Evolutionary conservation across 2,797 vertebrate species (phyloP), one percentile per base, ranked within the genome.

Genomic region (Margarornis squamiger): DNA sequence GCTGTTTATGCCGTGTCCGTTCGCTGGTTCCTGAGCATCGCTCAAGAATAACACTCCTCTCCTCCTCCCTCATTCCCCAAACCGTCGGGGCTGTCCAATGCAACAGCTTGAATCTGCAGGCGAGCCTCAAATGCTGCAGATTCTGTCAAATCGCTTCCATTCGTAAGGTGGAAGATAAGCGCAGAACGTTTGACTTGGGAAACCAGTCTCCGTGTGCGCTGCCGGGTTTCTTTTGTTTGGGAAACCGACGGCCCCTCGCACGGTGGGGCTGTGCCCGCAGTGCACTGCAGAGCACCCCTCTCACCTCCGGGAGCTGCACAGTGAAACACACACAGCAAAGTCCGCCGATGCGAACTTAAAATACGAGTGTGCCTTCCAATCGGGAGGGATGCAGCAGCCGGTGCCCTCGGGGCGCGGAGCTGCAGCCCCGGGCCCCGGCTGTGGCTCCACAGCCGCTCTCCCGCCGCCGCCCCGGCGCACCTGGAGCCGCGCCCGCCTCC

Each of bases 341-440:
- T 61, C 17, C 11, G 34, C 27, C 65, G 8, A 4, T 2, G 61
- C 14, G 5, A 46, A 30, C 24, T 11, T 7, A 17, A 68, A 54
- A 14, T 0, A 5, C 19, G 8, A 23, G 12, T 0, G 66, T 38
- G 20, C 52, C 66, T 20, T 23, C 17, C 67, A 4, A 12, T 1
- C 4, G 3, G 72, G n/a, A 23, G 7, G 32, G 23, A 13, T 16
- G 8, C 52, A 3, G 32, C 46, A 9, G 67, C 49, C 2, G 58
- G n/a, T 5, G 41, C 14, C 20, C 20, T 29, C 1, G 4, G 11
- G 10, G 30, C 5, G 26, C 2, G 38, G 4, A n/a, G 48, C 15
- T 2, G 5, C 9, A 4, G 8, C 19, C 12, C 7, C 27, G 27
- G 19, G 26, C 17, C 4, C 39, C 45, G 48, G 12, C 14, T 26